Base-by-base conservation (phyloP, 2,113 vertebrate genomes). In the Gallinago undulata region DNA sequence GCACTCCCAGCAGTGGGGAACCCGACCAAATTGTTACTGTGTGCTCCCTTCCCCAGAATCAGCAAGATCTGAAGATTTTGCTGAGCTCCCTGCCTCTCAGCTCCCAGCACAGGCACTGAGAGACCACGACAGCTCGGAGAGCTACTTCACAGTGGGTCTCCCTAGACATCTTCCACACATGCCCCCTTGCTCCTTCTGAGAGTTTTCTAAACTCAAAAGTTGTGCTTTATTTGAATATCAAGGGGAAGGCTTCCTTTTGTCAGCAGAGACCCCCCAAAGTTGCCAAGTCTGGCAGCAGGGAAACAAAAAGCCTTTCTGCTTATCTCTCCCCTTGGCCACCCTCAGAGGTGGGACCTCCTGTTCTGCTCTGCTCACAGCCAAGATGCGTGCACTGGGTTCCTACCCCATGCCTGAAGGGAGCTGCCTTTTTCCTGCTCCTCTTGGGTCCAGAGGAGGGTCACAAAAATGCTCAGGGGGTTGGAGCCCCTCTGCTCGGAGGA, bases 1-100 rank as follows among this genome's bases (percentile, higher is more conserved):
- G 95, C 75, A 75, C 66, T 91, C 84, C 45, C 95, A 88, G 84
- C 87, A 82, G 93, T 82, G 80, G 84, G 84, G 47, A 88, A 82
- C 79, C 43, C 9, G 0, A 93, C 55, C 87, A 84, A 66, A 86
- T 4, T 47, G 63, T 53, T 80, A 41, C 67, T 73, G 13, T 19
- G 24, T 31, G 50, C 59, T 92, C 63, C 67, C 25, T 91, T 89
- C 90, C 43, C 47, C 31, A 59, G 53, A 47, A 95, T 53, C 84
- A 86, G 79, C 43, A 43, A 91, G 75, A 93, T 78, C 75, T 81
- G 88, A 89, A 63, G 88, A 25, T 7, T 84, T 35, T 75, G 37
- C 70, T 37, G 51, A 70, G 60, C 55, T 89, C 31, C 70, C 75
- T 63, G 43, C 47, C n/a, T 60, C 73, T 59, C 43, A 13, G 21